Evolutionary conservation across 2,113 vertebrate species (phyloP).

Genomic region (Eidolon helvum): DNA sequence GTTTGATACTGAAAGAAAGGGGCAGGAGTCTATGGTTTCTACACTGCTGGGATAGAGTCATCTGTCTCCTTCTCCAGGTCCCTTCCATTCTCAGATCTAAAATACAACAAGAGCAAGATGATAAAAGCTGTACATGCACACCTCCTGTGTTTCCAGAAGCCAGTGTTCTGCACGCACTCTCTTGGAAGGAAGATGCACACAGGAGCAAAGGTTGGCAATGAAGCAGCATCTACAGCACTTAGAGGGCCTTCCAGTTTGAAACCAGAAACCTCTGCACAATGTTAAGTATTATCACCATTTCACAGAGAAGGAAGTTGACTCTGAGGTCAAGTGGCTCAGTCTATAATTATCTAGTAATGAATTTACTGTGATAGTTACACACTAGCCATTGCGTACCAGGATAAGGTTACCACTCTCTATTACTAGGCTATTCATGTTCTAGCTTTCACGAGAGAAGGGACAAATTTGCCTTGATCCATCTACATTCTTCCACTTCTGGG

Average conservation of each 20-base stretch:
- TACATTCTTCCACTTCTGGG: background rate
- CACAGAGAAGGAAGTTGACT: slow-evolving; percentile 58
- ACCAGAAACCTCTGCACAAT: slow-evolving; percentile 48
- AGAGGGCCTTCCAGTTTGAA: background rate
- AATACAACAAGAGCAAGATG: background rate
- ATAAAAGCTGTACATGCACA: background rate
- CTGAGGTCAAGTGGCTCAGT: slow-evolving; percentile 60
- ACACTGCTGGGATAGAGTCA: background rate
- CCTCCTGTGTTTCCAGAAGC: background rate
- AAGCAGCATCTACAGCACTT: background rate
- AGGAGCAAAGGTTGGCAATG: background rate
- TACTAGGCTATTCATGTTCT: background rate
- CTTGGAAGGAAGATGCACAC: background rate
- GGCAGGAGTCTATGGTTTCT: background rate
- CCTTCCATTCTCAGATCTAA: background rate
- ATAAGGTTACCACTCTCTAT: background rate
- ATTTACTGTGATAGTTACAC: slow-evolving; percentile 55
- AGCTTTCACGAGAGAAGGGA: background rate
- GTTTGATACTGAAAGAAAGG: background rate
- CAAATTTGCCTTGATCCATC: background rate
- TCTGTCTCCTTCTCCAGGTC: background rate
- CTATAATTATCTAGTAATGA: slow-evolving; percentile 68
- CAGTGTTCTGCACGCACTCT: background rate
- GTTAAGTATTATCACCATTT: slow-evolving; percentile 52
- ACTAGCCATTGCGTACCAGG: background rate